Conservation (phyloP, 2,113 vertebrate species). For the Machaerirhynchus nigripectus region DNA sequence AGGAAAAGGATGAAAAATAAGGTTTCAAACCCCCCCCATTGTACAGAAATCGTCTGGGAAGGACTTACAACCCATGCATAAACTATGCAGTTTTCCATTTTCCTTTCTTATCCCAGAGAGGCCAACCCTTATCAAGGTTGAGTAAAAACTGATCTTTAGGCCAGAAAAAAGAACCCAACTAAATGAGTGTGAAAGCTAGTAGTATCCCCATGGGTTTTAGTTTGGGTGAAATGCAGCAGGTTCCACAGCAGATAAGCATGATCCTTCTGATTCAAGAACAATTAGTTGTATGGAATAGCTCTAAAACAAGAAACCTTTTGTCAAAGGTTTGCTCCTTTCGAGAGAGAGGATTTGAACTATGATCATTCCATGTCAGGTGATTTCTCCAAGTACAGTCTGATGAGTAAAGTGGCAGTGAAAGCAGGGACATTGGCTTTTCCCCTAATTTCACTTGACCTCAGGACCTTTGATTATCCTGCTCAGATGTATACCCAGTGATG, state of each 20-base stretch:
- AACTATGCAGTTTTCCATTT: neutral
- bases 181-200: neutral
- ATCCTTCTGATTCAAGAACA: neutral
- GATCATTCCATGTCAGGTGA: neutral
- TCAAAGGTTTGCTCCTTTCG: neutral
- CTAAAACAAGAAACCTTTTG: neutral
- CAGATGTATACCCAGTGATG: neutral
- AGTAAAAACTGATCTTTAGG: neutral
- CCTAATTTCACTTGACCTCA: neutral
- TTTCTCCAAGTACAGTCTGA: neutral
- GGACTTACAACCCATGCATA: neutral
- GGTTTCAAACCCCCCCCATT: neutral
- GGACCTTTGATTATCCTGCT: neutral
- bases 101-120: neutral
- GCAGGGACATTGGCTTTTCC: neutral
- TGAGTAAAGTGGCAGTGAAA: neutral
- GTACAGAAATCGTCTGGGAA: neutral
- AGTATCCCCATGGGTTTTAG: neutral
- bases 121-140: neutral
- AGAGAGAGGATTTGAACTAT: neutral
- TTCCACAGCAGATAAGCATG: neutral
- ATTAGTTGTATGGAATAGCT: neutral
- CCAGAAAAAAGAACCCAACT: neutral
- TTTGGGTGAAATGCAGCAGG: neutral
- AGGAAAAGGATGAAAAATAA: neutral